Base-by-base conservation (phyloP, 2,888 invertebrate genomes). In the Troides helena region DNA sequence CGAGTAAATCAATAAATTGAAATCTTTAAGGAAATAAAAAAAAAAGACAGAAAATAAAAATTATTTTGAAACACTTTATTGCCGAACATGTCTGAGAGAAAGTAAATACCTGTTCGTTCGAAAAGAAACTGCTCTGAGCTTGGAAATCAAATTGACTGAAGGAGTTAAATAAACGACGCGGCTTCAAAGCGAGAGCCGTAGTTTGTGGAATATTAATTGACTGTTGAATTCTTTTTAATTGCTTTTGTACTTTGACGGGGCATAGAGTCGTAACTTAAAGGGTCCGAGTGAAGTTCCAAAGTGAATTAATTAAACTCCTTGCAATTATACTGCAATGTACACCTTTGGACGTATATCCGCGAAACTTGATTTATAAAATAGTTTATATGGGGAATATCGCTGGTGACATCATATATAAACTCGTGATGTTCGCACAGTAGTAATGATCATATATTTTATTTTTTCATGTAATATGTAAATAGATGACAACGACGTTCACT, bases 151-250 rank as follows among this genome's bases (percentile, higher is more conserved):
- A 64, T 65, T 69, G 60, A 58, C 39, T 57, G 57, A 65, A 61
- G 65, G 56, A 65, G 62, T 65, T 56, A 65, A 65, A 69, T 57
- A 65, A 65, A 62, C 65, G 65, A 65, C 56, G 64, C 60, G 61
- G 65, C 61, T 65, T 61, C 61, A 62, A 65, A 69, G 62, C 57
- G 62, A 65, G 62, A 62, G 62, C 39, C 60, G 65, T 65, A 65
- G 61, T 59, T 61, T 61, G 61, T 69, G 43, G 69, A 65, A 69
- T 65, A 62, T 69, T 61, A 68, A 69, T 69, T 65, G 69, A 30
- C 65, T 69, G 56, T 43, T 65, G 60, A 64, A 69, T 61, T 60
- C 60, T 64, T 65, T 68, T 64, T 63, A 58, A 68, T 68, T 68
- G 66, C 66, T 66, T 66, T 60, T 67, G 62, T 67, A 62, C 46